Evolutionary conservation across 2,797 vertebrate species (phyloP).

Genomic region (Zenarchopterus dispar): DNA sequence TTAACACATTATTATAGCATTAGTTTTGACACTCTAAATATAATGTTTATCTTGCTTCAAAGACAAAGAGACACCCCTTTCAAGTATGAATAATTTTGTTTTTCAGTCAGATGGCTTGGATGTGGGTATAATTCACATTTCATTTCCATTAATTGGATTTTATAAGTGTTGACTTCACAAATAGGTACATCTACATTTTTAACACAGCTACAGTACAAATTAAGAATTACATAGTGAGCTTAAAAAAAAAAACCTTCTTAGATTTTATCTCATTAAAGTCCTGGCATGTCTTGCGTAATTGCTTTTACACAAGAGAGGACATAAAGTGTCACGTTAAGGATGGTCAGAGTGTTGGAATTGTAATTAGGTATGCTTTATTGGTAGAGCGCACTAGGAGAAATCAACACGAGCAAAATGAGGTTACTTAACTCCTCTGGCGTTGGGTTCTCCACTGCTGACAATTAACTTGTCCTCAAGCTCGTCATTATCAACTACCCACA

Average conservation of each 20-base stretch:
- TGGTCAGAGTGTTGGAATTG: conserved; percentile 9
- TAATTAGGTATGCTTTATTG: conserved; percentile 7
- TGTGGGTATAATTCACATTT: not conserved
- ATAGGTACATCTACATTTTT: not conserved
- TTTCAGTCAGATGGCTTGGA: not conserved
- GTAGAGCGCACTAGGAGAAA: not conserved
- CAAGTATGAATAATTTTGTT: not conserved
- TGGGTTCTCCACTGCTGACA: not conserved
- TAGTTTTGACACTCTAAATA: not conserved
- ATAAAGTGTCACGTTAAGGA: not conserved
- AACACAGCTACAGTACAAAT: not conserved
- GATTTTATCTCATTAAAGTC: conserved; percentile 13
- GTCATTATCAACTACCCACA: not conserved
- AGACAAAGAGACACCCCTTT: not conserved
- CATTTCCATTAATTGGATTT: not conserved
- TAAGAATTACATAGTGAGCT: not conserved
- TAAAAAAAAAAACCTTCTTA: not conserved
- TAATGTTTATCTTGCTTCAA: not conserved
- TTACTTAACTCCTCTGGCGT: conserved; percentile 1
- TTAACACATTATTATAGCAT: not conserved
- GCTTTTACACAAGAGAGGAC: conserved; percentile 12
- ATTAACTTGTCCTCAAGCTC: not conserved
- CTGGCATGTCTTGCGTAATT: conserved; percentile 10
- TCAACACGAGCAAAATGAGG: not conserved
- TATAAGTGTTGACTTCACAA: not conserved